Percentiles rank a stretch among this genome's conserved stretches.
Evolutionary conservation across 2,797 vertebrate species (phyloP).

Genomic region (Danionella dracula): DNA sequence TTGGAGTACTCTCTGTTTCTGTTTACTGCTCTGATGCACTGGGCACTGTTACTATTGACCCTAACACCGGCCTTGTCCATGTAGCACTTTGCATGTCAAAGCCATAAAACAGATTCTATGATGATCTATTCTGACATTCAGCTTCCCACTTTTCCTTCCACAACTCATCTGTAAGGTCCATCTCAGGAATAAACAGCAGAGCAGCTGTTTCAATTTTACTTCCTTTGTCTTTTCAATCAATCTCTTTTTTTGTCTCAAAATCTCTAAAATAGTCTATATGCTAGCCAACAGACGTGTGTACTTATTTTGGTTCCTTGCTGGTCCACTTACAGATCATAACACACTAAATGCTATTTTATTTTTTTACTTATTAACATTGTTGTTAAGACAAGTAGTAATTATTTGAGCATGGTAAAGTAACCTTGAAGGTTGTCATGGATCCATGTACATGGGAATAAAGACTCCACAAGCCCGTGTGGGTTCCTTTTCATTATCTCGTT

Average conservation of each 20-base stretch:
- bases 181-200: constrained; percentile 62
- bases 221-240: constrained; percentile 48
- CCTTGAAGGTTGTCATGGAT: too few species aligned
- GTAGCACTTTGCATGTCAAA: constrained; percentile 46
- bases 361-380: too few species aligned
- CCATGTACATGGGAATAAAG: too few species aligned
- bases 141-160: constrained; percentile 30
- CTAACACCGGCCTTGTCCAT: constrained; percentile 24
- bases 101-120: constrained; percentile 55
- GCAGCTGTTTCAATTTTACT: constrained; percentile 63
- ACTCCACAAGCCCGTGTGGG: too few species aligned
- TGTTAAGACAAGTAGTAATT: too few species aligned
- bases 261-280: too few species aligned
- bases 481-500: too few species aligned
- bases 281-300: neutral
- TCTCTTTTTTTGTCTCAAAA: constrained; percentile 20
- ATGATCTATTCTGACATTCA: constrained; percentile 58
- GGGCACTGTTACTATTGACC: constrained; percentile 37
- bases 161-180: constrained; percentile 54
- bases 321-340: neutral
- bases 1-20: constrained; percentile 17
- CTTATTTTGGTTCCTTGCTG: neutral
- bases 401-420: too few species aligned
- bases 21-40: constrained; percentile 32
- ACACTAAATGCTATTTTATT: neutral